phyloP scores from a whole-genome alignment of 2,797 vertebrate species.

The Microcaecilia unicolor region DNA sequence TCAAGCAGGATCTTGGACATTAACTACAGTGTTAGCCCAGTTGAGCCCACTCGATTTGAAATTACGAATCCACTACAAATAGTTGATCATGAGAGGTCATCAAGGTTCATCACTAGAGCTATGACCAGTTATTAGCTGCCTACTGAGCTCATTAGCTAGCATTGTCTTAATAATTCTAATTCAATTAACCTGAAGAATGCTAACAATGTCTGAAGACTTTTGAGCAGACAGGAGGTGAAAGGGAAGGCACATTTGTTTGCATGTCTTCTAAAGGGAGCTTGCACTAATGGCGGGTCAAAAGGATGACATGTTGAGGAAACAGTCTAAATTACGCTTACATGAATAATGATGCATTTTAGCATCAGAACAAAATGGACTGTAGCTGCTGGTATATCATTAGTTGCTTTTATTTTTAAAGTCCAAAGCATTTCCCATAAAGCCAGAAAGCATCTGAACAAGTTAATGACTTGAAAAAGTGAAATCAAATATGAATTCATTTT shows the following conservation, averaged over 20 bases:
- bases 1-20: slow-evolving; percentile 14
- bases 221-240: neutral
- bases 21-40: neutral
- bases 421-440: slow-evolving; percentile 15
- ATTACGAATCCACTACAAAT: too few species aligned
- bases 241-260: neutral
- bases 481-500: slow-evolving; percentile 10
- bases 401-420: neutral
- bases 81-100: too few species aligned
- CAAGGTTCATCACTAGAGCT: too few species aligned
- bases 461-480: slow-evolving; percentile 21
- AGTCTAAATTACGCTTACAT: slow-evolving; percentile 4
- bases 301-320: slow-evolving; percentile 6
- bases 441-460: too few species aligned
- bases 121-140: too few species aligned
- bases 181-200: slow-evolving; percentile 15
- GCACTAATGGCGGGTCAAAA: slow-evolving; percentile 16
- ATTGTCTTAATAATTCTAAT: neutral
- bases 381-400: neutral
- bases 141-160: slow-evolving; percentile 11
- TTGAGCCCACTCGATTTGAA: neutral
- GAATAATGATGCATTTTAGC: slow-evolving; percentile 23
- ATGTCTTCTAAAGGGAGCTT: slow-evolving; percentile 17
- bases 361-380: neutral
- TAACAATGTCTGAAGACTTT: slow-evolving; percentile 9